Base-by-base conservation (phyloP, 2,888 invertebrate species). In the Pediacus dermestoides region DNA sequence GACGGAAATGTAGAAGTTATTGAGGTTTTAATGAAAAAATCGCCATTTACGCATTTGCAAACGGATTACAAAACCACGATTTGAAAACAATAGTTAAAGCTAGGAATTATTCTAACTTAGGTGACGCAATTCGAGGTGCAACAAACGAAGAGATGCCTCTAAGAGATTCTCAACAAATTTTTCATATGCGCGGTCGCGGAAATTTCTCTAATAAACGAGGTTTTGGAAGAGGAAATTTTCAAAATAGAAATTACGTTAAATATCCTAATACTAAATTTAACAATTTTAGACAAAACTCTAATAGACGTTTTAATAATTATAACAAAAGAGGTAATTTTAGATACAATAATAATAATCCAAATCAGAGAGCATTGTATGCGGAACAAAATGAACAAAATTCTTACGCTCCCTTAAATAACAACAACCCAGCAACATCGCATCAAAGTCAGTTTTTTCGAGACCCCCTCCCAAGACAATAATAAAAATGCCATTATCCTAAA, bases 81-180 rank as follows among this genome's bases (percentile, higher is more conserved):
- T 27, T 35, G 21, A 26, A 34, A 23, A 39, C 36, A 4, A 36
- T 39, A 7, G 22, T 43, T n/a, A 34, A 36, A 28, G 34, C 43
- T 11, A 31, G 39, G 15, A 43, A 36, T 35, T 43, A 31, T 31
- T n/a, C 6, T 18, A 11, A 30, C n/a, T 34, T 43, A 21, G 39
- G 25, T n/a, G 39, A 39, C 10, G 36, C 39, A 6, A 32, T 43
- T 10, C n/a, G 27, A 16, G 30, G 13, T n/a, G 37, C 32, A 26
- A 26, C 4, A 9, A 11, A 26, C 7, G 26, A 26, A 10, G 26
- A 26, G 10, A 4, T 9, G 10, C 26, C 26, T 7, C 26, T 7
- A 4, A 4, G 10, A 9, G 6, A 26, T 11, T 4, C 6, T 7
- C 26, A 7, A 26, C 26, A 4, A 26, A 4, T 26, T 4, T 26